phyloP scores from a whole-genome alignment of 2,888 invertebrate species.

The Anthrax anthrax region DNA sequence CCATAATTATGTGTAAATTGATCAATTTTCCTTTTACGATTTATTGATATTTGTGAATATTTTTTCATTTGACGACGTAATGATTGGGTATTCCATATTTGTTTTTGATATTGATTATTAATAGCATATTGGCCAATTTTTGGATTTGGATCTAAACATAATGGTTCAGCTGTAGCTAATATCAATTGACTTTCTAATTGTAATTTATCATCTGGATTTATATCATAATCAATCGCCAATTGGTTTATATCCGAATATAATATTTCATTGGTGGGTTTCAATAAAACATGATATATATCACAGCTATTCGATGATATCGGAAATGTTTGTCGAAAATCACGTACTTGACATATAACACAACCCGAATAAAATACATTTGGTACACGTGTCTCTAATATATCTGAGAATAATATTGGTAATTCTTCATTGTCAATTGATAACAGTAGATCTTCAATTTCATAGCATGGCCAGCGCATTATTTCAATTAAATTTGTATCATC shows the following conservation, averaged over 20 bases:
- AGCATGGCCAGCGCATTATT: slow-evolving; percentile 70
- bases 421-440: slow-evolving; percentile 83
- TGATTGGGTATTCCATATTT: slow-evolving; percentile 58
- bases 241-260: slow-evolving; percentile 35
- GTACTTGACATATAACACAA: slow-evolving; percentile 80
- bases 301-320: slow-evolving; percentile 54
- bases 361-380: slow-evolving; percentile 82
- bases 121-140: slow-evolving; percentile 63
- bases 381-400: slow-evolving; percentile 68
- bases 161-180: slow-evolving; percentile 68
- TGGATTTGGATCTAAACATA: slow-evolving; percentile 81
- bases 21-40: slow-evolving; percentile 76
- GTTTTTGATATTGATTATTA: slow-evolving; percentile 56
- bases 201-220: slow-evolving; percentile 26
- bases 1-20: slow-evolving; percentile 69
- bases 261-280: slow-evolving; percentile 78
- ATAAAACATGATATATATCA: slow-evolving; percentile 74
- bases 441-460: slow-evolving; percentile 77
- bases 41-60: slow-evolving; percentile 67
- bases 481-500: slow-evolving; percentile 54
- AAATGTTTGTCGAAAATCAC: slow-evolving; percentile 74
- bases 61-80: slow-evolving; percentile 60
- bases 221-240: slow-evolving; percentile 22
- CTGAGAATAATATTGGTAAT: slow-evolving; percentile 72
- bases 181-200: slow-evolving; percentile 65